Evolutionary conservation across 2,113 vertebrate genomes (phyloP).

Genomic region (Leptocoma aspasia): DNA sequence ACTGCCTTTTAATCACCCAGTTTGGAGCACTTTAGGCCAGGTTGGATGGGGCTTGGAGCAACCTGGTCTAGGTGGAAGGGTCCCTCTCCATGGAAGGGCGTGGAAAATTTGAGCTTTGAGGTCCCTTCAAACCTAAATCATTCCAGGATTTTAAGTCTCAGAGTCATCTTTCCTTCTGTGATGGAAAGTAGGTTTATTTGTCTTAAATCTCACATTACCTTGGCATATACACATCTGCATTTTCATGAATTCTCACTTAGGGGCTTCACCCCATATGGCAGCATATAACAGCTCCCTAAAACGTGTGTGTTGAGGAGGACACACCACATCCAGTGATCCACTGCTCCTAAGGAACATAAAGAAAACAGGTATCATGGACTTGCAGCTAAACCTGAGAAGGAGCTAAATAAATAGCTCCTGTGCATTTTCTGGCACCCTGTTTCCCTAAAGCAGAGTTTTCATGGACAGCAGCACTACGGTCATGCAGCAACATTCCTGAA

Average conservation of each 20-base stretch:
- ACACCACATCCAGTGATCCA: background rate
- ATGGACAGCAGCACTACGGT: background rate
- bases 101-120: background rate
- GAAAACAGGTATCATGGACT: background rate
- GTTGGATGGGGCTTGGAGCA: background rate
- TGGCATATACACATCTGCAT: no score
- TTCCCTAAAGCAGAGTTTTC: background rate
- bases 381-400: background rate
- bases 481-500: background rate
- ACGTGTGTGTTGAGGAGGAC: background rate
- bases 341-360: background rate
- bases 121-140: background rate
- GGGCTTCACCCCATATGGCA: background rate
- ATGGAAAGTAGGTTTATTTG: background rate
- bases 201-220: background rate
- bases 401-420: background rate
- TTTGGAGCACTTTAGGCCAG: background rate
- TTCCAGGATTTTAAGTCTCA: background rate
- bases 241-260: background rate
- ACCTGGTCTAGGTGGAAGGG: background rate
- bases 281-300: background rate
- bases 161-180: background rate
- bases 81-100: background rate
- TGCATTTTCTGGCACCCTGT: background rate
- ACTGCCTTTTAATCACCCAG: background rate